Percentiles rank a stretch among this genome's conserved stretches.
These are phyloP conservation scores for Pterobdella sp. DNA, from an alignment of 2,888 invertebrate genomes.

Conservation along the genomic window DNA sequence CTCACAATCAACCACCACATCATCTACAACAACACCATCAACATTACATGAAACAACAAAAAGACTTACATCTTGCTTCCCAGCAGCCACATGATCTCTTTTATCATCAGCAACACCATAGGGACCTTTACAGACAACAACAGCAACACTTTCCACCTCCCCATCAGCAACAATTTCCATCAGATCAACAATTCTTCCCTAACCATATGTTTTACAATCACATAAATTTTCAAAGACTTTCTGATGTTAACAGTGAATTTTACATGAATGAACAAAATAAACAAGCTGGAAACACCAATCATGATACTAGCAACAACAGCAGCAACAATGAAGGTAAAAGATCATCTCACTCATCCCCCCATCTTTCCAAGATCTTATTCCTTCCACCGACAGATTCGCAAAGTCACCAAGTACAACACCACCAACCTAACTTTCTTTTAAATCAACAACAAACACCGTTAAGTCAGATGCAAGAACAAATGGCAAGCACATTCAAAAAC, in stretches of 20 bases:
- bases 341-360: not conserved
- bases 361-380: not conserved
- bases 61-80: not conserved
- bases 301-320: conserved; percentile 9
- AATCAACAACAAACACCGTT: not conserved
- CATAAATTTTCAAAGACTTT: not conserved
- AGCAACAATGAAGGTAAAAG: not conserved
- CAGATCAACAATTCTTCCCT: not conserved
- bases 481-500: not conserved
- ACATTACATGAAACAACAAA: not conserved
- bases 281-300: not conserved
- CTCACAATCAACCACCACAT: not conserved
- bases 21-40: conserved; percentile 24
- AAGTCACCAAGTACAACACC: not conserved
- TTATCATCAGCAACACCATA: conserved; percentile 11
- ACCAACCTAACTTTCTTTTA: not conserved
- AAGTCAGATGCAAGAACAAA: not conserved
- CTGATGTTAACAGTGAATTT: conserved; percentile 4
- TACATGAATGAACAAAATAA: not conserved
- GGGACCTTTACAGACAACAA: conserved; percentile 17
- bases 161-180: conserved; percentile 8
- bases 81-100: not conserved
- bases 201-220: not conserved
- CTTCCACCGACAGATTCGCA: not conserved
- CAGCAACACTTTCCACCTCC: not conserved